Evolutionary conservation across 1,140 invertebrate species (phyloP).

Genomic region (Orchestia grillus): DNA sequence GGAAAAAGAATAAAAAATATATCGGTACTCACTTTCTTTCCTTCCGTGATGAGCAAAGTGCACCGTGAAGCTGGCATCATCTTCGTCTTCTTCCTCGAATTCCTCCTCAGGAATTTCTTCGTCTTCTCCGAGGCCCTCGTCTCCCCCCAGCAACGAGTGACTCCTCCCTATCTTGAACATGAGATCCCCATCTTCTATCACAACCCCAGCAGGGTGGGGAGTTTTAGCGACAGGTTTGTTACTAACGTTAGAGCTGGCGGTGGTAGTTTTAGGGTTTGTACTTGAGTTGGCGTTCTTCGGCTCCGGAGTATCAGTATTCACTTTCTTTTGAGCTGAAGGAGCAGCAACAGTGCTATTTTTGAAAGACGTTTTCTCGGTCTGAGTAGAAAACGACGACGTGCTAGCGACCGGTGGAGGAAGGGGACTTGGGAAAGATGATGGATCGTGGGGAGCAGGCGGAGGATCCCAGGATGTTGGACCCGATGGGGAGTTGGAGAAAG

Average conservation of each 20-base stretch:
- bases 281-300: background rate
- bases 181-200: constrained; percentile 5
- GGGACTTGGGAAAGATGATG: background rate
- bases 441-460: background rate
- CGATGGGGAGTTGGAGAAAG: background rate
- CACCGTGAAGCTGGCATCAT: constrained; percentile 24
- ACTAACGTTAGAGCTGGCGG: background rate
- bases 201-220: background rate
- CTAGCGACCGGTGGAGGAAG: background rate
- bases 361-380: constrained; percentile 19
- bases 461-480: background rate
- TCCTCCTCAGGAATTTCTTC: background rate
- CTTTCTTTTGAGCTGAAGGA: background rate
- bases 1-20: background rate
- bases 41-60: constrained; percentile 43
- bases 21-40: constrained; percentile 18
- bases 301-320: background rate
- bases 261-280: no score
- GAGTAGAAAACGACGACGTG: constrained; percentile 18
- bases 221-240: background rate
- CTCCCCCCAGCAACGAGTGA: constrained; percentile 26
- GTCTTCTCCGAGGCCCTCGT: constrained; percentile 39
- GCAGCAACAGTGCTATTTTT: background rate
- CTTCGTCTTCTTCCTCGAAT: constrained; percentile 1
- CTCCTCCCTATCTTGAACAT: constrained; percentile 12